Evolutionary conservation across 2,888 invertebrate species (phyloP).

Genomic region (Pimpla rufipes): DNA sequence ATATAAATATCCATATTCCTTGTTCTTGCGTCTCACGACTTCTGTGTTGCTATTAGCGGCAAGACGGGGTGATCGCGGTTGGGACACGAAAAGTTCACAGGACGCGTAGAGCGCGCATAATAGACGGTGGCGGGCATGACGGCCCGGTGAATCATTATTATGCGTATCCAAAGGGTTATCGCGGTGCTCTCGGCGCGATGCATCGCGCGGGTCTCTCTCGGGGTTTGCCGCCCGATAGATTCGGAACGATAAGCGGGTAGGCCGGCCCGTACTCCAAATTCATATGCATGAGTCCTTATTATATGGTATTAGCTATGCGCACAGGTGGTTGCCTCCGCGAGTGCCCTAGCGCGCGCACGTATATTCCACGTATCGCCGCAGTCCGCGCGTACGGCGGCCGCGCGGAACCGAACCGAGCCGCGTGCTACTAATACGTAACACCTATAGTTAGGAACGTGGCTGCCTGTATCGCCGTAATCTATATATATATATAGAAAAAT

Average conservation of each 20-base stretch:
- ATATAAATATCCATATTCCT: constrained; percentile 14
- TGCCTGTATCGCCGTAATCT: neutral
- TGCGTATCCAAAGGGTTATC: constrained; percentile 78
- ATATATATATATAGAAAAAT: neutral
- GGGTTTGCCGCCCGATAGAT: constrained; percentile 77
- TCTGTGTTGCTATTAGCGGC: constrained; percentile 12
- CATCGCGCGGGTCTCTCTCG: neutral
- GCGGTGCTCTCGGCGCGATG: constrained; percentile 51
- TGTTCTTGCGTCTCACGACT: constrained; percentile 15
- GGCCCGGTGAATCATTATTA: constrained; percentile 70
- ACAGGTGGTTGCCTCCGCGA: constrained; percentile 83
- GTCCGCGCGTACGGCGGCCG: constrained; percentile 34
- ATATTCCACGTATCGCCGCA: constrained; percentile 30
- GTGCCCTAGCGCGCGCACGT: constrained; percentile 44
- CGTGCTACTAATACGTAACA: constrained; percentile 78
- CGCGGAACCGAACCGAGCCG: constrained; percentile 67
- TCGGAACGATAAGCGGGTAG: constrained; percentile 79
- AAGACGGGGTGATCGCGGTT: neutral
- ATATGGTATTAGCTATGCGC: constrained; percentile 84
- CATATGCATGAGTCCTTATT: constrained; percentile 84
- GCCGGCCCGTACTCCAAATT: constrained; percentile 80
- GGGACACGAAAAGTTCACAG: constrained; percentile 32
- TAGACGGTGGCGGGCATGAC: constrained; percentile 43
- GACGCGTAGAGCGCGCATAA: constrained; percentile 17
- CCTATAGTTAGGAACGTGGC: constrained; percentile 56